Base-by-base conservation (phyloP, 2,888 invertebrate species). In the Drosophila subquinaria region DNA sequence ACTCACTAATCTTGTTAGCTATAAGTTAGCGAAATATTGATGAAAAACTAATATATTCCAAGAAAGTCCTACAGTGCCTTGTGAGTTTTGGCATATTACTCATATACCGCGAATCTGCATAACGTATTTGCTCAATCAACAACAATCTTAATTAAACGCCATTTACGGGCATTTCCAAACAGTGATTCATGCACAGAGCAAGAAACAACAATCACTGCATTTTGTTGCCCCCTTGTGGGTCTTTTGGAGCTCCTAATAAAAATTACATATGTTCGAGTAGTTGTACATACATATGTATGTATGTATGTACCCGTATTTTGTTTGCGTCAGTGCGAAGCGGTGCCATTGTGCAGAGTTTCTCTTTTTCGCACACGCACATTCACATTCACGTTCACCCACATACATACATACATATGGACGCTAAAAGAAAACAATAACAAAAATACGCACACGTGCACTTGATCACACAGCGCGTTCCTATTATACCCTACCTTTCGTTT, bases 141-240 rank as follows among this genome's bases (percentile, higher is more conserved):
- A 59, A 15, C 4, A 48, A 50, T 20, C 10, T 30, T n/a, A 57
- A 38, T 43, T 47, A 33, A 36, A 4, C 20, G 23, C 9, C 27
- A 17, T 15, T 55, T 50, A 43, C 15, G 60, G 76, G 75, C 63
- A 79, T 64, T 79, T 76, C 70, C 80, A 61, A 53, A 17, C n/a
- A 20, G 30, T 75, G 76, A 80, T 43, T 76, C 64, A 75, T 47
- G 13, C 33, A 23, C 40, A 27, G 4, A n/a, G 9, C 36, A 53
- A 35, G 45, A 36, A 43, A 40, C n/a, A 57, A 59, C 40, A 67
- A 52, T 42, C 9, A 11, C 23, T 57, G 68, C 68, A 66, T 50
- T 60, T 35, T 65, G 53, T 65, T 36, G 20, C 20, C 30, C 11
- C n/a, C 40, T 8, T 17, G 9, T 55, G 8, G 30, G 36, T 48